Base-by-base conservation (phyloP, 2,888 invertebrate genomes). In the Xestia sexstrigata region DNA sequence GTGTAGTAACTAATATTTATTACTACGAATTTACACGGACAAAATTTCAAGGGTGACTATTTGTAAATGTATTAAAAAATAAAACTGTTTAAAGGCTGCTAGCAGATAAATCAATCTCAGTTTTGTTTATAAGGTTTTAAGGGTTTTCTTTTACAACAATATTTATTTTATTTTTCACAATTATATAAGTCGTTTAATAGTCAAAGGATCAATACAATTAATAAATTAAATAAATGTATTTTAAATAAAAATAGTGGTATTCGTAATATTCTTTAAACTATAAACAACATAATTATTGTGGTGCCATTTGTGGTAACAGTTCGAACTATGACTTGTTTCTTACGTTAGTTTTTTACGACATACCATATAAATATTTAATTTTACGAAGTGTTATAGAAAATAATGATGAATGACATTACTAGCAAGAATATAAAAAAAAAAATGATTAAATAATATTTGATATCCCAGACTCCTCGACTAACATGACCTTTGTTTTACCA, bases 1-100 rank as follows among this genome's bases (percentile, higher is more conserved):
- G 47, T 67, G 76, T 63, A 71, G 42, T 52, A 65, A 72, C 67
- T 66, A 62, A 70, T 45, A 76, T 82, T 70, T 82, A 84, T 82
- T 79, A 74, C 63, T 55, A 15, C 4, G n/a, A 63, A 65, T 68
- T 66, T 69, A 71, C 65, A 68, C 60, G 35, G 49, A 30, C 35
- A 17, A 42, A n/a, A 39, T 39, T 13, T 55, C 42, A 39, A 47
- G 47, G 39, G 23, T 23, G 45, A 35, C 15, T 26, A 70, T 63
- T 55, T 23, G 26, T 55, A 20, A 49, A 66, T 45, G n/a, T 47
- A 47, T 70, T 39, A 13, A 62, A 68, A 70, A 75, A 67, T 30
- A 55, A 62, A 81, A 63, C n/a, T 39, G 39, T 67, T n/a, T 75
- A 66, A 66, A 26, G 26, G 42, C n/a, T 20, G 65, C n/a, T 42